Evolutionary conservation across 2,797 vertebrate species (phyloP).

Genomic region (Halcyon chelicuti): DNA sequence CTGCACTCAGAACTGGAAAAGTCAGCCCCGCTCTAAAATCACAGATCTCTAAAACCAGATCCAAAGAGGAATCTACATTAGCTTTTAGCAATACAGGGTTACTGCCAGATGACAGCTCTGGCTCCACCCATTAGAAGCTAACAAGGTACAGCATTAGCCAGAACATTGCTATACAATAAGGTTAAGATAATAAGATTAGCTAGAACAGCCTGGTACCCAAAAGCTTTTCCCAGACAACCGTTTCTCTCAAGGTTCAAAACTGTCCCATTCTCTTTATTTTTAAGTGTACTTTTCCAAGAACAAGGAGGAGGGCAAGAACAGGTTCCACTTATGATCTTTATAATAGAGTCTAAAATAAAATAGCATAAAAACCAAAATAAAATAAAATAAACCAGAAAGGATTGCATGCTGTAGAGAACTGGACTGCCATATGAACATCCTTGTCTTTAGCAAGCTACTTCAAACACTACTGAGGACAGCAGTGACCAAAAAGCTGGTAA

Average conservation of each 20-base stretch:
- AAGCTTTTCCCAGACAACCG: neutral
- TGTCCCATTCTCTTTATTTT: neutral
- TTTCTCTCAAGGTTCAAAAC: neutral
- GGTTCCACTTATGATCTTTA: neutral
- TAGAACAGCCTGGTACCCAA: neutral
- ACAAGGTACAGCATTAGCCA: neutral
- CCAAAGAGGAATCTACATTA: neutral
- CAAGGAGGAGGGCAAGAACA: neutral
- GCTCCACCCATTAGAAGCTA: neutral
- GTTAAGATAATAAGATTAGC: conserved; percentile 12
- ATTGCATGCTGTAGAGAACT: neutral
- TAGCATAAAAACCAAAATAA: neutral
- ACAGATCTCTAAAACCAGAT: neutral
- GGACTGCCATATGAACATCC: neutral
- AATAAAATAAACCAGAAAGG: neutral
- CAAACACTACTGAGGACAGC: conserved; percentile 32
- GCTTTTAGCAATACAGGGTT: neutral
- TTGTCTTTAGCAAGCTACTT: conserved; percentile 1
- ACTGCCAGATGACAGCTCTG: neutral
- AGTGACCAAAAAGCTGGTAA: neutral
- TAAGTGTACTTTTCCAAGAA: neutral
- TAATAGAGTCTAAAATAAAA: neutral
- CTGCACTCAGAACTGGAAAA: neutral
- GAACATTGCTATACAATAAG: neutral
- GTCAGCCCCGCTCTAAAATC: neutral